phyloP scores from a whole-genome alignment of 1,140 invertebrate genomes.

The Mercenaria mercenaria region DNA sequence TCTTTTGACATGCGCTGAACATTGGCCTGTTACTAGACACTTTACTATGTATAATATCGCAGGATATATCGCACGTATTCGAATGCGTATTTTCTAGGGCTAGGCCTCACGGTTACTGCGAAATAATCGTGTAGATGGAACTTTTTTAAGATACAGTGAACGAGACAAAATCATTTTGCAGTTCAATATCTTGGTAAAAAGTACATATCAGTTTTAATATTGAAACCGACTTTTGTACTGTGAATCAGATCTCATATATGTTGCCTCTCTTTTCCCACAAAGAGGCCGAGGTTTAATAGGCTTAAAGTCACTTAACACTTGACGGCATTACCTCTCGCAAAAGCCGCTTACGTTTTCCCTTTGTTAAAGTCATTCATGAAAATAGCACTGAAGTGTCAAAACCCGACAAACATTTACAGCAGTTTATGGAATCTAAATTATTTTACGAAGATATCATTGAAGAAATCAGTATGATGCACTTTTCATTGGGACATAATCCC shows the following conservation, averaged over 20 bases:
- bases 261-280: neutral
- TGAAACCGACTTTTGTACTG: neutral
- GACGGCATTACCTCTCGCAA: slow-evolving; percentile 8
- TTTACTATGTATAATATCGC: too few species aligned
- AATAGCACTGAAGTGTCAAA: slow-evolving; percentile 23
- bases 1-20: neutral
- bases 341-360: neutral
- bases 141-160: too few species aligned
- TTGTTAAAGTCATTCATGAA: slow-evolving; percentile 16
- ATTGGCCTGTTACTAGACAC: neutral
- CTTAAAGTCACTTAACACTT: slow-evolving; percentile 31
- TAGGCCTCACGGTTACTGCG: too few species aligned
- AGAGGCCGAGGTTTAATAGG: slow-evolving; percentile 26
- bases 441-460: neutral
- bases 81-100: too few species aligned
- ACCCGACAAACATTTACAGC: slow-evolving; percentile 14
- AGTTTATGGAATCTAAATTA: slow-evolving; percentile 3
- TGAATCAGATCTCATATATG: neutral
- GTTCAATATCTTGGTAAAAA: neutral
- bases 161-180: too few species aligned
- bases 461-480: neutral
- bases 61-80: too few species aligned
- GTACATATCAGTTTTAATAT: neutral
- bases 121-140: too few species aligned
- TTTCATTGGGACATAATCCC: too few species aligned